A percentile compares a stretch with the other conserved stretches of the same genome.
Conservation (phyloP, 2,888 invertebrate genomes). For the Acanthosepion pharaonis region DNA sequence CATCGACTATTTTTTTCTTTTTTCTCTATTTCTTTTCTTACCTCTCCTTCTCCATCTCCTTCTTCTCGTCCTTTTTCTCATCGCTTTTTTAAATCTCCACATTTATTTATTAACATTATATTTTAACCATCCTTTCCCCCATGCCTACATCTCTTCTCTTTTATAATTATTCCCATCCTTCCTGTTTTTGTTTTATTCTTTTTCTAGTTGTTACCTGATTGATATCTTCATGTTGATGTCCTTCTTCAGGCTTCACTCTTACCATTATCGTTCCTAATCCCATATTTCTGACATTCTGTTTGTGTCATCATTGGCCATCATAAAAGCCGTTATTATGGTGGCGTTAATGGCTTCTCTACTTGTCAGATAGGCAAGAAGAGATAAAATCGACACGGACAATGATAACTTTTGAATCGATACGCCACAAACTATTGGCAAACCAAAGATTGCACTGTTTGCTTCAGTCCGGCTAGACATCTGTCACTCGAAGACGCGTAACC, state of each 20-base stretch:
- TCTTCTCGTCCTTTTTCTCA: no score
- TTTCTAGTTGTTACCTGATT: no score
- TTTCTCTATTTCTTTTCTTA: not conserved
- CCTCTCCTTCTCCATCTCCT: no score
- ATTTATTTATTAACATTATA: no score
- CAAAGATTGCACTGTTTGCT: not conserved
- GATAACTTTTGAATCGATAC: not conserved
- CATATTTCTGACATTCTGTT: not conserved
- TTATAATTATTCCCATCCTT: no score
- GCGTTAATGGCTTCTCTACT: not conserved
- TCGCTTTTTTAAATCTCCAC: no score
- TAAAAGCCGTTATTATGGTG: not conserved
- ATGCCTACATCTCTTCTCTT: no score
- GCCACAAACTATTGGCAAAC: not conserved
- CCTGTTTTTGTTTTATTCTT: no score
- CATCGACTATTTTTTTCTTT: no score
- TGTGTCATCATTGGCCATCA: not conserved
- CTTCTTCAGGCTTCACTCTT: not conserved
- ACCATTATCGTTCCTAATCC: not conserved
- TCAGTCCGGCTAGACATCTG: not conserved
- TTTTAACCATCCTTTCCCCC: no score
- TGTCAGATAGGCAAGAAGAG: not conserved
- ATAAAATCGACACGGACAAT: not conserved
- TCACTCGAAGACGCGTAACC: not conserved
- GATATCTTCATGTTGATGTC: no score